Base-by-base conservation (phyloP, 2,888 invertebrate genomes). In the Danaus chrysippus region DNA sequence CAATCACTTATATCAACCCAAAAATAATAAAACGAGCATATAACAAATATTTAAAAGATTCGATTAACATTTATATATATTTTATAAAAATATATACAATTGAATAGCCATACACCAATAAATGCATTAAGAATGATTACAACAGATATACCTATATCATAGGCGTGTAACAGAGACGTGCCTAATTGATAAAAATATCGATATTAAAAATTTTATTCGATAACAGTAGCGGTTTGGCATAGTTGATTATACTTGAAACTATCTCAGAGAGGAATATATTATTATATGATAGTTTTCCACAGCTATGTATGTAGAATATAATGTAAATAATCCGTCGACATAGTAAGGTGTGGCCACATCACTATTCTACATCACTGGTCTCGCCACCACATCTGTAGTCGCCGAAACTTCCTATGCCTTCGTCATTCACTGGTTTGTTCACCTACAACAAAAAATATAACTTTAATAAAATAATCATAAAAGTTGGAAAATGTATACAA, bases 401-500 rank as follows among this genome's bases (percentile, higher is more conserved):
- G 81, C 61, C 81, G 77, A 59, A 75, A 70, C 66, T 71, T 70
- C 57, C 65, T 67, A 53, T 71, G 76, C 72, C 71, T 78, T 71
- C 76, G 86, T 90, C 89, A 90, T 86, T 89, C 88, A 65, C 73
- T 84, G 42, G 84, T 68, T 65, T 87, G 87, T 69, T 90, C 89
- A 53, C 87, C 90, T 90, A 34, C 74, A 3, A 70, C 64, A 64
- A 34, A 56, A 57, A 54, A 42, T 34, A 41, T 10, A 53, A 34
- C 42, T 42, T 52, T 23, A 53, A 42, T 17, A 41, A 41, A 55
- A 13, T 42, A 13, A 10, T 42, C 10, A 9, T 42, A 15, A 3
- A 53, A 17, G 17, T 5, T 34, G 23, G 6, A 34, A 34, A 34
- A 34, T 5, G 23, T 8, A 34, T 34, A 5, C 6, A 34, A 34